A percentile compares a stretch with the other conserved stretches of the same genome.
Evolutionary conservation across 2,888 invertebrate species (phyloP).

Genomic region (Dexiosoma caninum): DNA sequence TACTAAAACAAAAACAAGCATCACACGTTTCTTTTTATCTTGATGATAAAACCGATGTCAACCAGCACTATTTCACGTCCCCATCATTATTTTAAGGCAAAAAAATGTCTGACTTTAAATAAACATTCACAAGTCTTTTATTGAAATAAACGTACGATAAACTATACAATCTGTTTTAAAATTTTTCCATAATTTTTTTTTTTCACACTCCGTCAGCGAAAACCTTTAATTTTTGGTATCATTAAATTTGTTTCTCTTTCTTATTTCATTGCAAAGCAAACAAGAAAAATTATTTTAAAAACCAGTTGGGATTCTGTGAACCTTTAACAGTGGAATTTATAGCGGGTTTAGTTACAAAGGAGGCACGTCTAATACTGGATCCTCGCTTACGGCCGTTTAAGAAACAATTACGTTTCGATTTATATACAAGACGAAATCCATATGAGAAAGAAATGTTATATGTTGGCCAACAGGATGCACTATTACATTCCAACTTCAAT

Average conservation of each 20-base stretch:
- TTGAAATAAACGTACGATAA: too few relatives aligned
- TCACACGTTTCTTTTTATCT: too few relatives aligned
- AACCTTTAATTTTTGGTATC: too few relatives aligned
- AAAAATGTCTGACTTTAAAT: too few relatives aligned
- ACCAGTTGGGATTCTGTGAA: constrained; percentile 67
- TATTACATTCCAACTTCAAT: constrained; percentile 66
- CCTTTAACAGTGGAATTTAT: constrained; percentile 68
- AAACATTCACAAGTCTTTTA: too few relatives aligned
- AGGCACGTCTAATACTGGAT: constrained; percentile 66
- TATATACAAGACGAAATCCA: constrained; percentile 67
- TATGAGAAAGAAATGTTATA: constrained; percentile 62
- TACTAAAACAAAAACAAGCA: too few relatives aligned
- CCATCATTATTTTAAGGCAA: too few relatives aligned
- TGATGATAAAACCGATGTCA: too few relatives aligned
- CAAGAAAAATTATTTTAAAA: constrained; percentile 56
- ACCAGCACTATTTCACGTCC: too few relatives aligned
- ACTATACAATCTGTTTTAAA: background rate
- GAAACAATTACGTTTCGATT: constrained; percentile 65
- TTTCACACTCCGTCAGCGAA: background rate
- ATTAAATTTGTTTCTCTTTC: background rate
- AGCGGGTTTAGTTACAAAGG: constrained; percentile 65
- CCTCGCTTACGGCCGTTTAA: constrained; percentile 43
- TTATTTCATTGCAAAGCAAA: constrained; percentile 26
- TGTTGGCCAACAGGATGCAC: constrained; percentile 52
- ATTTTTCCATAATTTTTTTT: too few relatives aligned